Evolutionary conservation across 2,113 vertebrate genomes (phyloP).

Genomic region (Megaceryle torquata): DNA sequence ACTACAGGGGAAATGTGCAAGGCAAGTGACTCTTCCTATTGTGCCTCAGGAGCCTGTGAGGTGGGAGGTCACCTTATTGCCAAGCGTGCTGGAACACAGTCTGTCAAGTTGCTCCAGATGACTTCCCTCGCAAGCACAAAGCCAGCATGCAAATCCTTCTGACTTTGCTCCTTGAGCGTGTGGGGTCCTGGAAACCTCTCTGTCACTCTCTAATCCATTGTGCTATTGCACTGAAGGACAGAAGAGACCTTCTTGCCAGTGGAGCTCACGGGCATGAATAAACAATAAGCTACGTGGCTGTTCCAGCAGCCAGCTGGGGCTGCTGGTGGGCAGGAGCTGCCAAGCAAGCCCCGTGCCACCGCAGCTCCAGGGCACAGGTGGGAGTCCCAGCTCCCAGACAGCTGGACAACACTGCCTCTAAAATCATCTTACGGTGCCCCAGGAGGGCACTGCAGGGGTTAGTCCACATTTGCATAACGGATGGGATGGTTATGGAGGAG

Average conservation of each 20-base stretch:
- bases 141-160: neutral
- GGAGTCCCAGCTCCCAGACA: neutral
- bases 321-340: neutral
- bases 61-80: neutral
- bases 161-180: neutral
- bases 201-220: neutral
- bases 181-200: neutral
- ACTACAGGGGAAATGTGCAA: neutral
- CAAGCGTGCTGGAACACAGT: neutral
- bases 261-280: neutral
- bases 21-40: neutral
- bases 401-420: neutral
- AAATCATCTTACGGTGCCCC: rapidly evolving
- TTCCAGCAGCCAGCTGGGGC: neutral
- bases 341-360: neutral
- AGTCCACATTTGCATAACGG: neutral
- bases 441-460: neutral
- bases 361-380: neutral
- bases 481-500: neutral
- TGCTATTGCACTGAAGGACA: neutral
- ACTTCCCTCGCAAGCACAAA: neutral
- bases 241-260: neutral
- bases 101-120: neutral
- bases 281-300: neutral
- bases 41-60: neutral